Evolutionary conservation across 1,140 invertebrate species (phyloP).

Genomic region (Cotesia vestalis): DNA sequence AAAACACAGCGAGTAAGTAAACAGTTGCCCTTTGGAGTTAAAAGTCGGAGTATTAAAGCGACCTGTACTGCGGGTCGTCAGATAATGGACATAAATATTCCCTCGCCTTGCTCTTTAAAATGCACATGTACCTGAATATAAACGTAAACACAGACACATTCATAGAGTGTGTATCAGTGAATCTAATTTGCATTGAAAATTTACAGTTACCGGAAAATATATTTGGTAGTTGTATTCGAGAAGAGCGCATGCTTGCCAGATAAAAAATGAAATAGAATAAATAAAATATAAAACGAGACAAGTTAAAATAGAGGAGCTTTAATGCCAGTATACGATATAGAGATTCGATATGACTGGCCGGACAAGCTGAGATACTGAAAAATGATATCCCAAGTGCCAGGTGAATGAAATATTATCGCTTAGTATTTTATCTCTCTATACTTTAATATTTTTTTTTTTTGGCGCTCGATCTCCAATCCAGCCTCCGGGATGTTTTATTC

Average conservation of each 20-base stretch:
- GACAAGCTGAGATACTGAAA: conserved; percentile 58
- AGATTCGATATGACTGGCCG: conserved; percentile 50
- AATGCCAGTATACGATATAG: conserved; percentile 49
- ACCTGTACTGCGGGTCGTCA: conserved; percentile 35
- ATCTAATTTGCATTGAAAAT: conserved; percentile 65
- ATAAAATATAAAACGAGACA: conserved; percentile 40
- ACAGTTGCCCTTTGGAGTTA: not conserved
- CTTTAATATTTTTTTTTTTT: not conserved
- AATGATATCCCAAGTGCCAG: conserved; percentile 54
- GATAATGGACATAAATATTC: conserved; percentile 65
- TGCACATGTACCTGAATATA: conserved; percentile 38
- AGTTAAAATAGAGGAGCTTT: conserved; percentile 43
- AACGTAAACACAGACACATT: conserved; percentile 54
- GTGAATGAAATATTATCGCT: conserved; percentile 62
- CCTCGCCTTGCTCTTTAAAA: conserved; percentile 44
- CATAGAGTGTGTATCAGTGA: conserved; percentile 55
- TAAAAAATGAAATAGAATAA: conserved; percentile 23
- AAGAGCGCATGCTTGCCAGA: conserved; percentile 10
- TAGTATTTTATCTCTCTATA: conserved; percentile 32
- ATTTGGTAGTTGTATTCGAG: conserved; percentile 34
- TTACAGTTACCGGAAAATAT: conserved; percentile 50
- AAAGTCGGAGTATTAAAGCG: conserved; percentile 12
- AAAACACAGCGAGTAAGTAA: not conserved
- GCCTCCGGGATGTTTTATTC: conserved; percentile 12
- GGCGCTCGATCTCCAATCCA: not conserved